phyloP scores from a whole-genome alignment of 2,888 invertebrate species.

The Phymatocera aterrima region DNA sequence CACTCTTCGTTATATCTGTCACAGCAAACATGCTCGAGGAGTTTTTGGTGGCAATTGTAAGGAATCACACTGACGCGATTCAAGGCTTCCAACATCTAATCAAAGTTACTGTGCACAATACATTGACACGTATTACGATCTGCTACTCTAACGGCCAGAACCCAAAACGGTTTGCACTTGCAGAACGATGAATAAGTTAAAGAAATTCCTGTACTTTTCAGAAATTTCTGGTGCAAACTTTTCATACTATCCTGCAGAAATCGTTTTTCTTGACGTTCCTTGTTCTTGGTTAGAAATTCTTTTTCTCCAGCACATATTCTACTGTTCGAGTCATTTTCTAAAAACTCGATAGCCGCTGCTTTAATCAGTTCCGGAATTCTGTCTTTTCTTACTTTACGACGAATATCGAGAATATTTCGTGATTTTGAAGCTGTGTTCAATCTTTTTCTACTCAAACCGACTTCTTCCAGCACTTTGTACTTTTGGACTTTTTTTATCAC shows the following conservation, averaged over 20 bases:
- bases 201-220: background rate
- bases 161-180: background rate
- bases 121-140: background rate
- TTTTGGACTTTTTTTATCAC: background rate
- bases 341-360: background rate
- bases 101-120: background rate
- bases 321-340: background rate
- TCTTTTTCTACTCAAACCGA: background rate
- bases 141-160: background rate
- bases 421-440: background rate
- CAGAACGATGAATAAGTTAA: background rate
- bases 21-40: background rate
- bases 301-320: slow-evolving; percentile 19
- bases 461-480: background rate
- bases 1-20: background rate
- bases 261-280: background rate
- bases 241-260: background rate
- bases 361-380: background rate
- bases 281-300: slow-evolving; percentile 1
- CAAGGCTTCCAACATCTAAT: background rate
- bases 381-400: slow-evolving; percentile 2
- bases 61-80: background rate
- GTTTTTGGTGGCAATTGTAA: background rate
- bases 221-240: background rate
- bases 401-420: background rate